phyloP scores from a whole-genome alignment of 2,888 invertebrate species.

The Baccha elongata region DNA sequence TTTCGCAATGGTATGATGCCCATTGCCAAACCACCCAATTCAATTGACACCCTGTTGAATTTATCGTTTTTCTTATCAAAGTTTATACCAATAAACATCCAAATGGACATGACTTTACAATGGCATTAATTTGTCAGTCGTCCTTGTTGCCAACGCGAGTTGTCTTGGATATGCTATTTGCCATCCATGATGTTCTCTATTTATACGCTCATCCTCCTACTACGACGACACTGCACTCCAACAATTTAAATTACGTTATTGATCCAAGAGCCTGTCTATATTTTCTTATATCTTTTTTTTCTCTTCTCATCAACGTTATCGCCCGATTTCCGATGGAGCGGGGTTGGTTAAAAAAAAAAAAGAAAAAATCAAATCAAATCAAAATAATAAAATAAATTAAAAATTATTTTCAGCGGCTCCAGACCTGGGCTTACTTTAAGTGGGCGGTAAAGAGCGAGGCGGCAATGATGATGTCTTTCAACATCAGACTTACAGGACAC shows the following conservation, averaged over 20 bases:
- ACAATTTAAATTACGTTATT: constrained; percentile 73
- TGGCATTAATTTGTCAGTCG: constrained; percentile 70
- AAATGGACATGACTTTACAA: constrained; percentile 68
- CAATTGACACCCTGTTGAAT: constrained; percentile 63
- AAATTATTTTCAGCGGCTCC: constrained; percentile 61
- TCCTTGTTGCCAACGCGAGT: constrained; percentile 40
- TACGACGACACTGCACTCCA: constrained; percentile 58
- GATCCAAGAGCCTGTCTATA: constrained; percentile 67
- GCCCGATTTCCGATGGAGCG: constrained; percentile 29
- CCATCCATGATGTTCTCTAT: constrained; percentile 3
- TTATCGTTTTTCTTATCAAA: constrained; percentile 65
- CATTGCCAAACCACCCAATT: constrained; percentile 24
- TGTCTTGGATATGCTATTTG: constrained; percentile 40
- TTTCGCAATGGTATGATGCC: neutral
- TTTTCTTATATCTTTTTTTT: constrained; percentile 42
- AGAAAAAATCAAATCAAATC: constrained; percentile 39
- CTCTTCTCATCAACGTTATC: constrained; percentile 19
- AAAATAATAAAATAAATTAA: constrained; percentile 72
- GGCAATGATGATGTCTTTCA: constrained; percentile 6
- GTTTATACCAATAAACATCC: constrained; percentile 71
- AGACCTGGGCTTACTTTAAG: constrained; percentile 20
- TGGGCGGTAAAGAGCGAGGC: neutral
- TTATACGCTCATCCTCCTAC: constrained; percentile 4
- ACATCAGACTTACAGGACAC: constrained; percentile 15
- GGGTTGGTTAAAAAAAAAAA: constrained; percentile 23